These are phyloP conservation scores for Ammodytes dubius DNA, from an alignment of 2,113 vertebrate genomes.

Conservation along the genomic window DNA sequence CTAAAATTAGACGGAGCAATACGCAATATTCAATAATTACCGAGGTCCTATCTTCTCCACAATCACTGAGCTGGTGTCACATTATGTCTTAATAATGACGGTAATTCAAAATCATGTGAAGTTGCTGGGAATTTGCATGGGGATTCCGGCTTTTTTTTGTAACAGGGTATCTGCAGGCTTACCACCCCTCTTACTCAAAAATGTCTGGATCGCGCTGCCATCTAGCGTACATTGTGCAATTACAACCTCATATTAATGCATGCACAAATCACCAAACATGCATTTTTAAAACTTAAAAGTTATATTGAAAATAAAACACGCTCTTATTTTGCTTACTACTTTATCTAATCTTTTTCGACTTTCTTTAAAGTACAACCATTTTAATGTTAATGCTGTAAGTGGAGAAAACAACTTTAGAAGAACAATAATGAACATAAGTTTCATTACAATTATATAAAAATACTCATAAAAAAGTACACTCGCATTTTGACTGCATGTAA, in stretches of 20 bases:
- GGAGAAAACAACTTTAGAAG: constrained; percentile 8
- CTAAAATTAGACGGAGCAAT: constrained; percentile 56
- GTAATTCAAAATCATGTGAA: constrained; percentile 83
- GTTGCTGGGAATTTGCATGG: constrained; percentile 78
- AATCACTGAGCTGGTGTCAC: constrained; percentile 65
- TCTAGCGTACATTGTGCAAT: constrained; percentile 94
- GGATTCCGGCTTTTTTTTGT: constrained; percentile 80
- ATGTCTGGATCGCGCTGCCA: constrained; percentile 97
- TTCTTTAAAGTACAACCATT: background rate
- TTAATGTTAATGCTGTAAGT: background rate
- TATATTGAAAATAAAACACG: constrained; percentile 2
- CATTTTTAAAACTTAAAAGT: constrained; percentile 50
- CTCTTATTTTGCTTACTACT: background rate
- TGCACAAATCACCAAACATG: constrained; percentile 69
- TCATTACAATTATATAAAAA: background rate
- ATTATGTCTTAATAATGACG: constrained; percentile 79
- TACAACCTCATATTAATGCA: constrained; percentile 77
- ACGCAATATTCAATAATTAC: constrained; percentile 64
- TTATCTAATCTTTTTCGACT: background rate
- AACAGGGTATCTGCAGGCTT: constrained; percentile 80
- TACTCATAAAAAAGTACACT: background rate
- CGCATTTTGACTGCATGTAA: background rate
- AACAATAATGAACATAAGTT: background rate
- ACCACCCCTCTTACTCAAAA: constrained; percentile 80
- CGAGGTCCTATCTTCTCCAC: constrained; percentile 53